Conservation (phyloP, 2,797 vertebrate species). For the Poecilia velifera region DNA sequence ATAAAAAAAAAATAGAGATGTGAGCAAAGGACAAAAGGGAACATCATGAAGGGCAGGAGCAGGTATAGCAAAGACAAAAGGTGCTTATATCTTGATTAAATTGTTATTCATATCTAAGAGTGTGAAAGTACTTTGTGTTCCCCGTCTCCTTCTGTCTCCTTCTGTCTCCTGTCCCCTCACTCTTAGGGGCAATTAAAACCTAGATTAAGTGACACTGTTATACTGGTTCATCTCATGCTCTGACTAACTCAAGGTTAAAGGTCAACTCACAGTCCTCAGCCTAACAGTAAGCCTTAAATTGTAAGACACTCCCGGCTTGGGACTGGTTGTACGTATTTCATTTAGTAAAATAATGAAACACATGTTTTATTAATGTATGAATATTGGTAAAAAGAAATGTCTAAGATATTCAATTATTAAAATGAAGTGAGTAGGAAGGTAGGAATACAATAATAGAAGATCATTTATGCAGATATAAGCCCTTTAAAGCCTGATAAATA, state of each 20-base stretch:
- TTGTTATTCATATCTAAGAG: slow-evolving; percentile 48
- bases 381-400: slow-evolving; percentile 15
- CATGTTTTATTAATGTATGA: background rate
- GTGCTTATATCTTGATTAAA: slow-evolving; percentile 71
- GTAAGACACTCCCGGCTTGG: background rate
- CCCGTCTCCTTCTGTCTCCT: slow-evolving; percentile 46
- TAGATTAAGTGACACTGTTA: slow-evolving; percentile 52
- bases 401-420: slow-evolving; percentile 2
- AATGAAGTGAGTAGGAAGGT: background rate
- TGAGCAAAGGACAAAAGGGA: slow-evolving; percentile 14
- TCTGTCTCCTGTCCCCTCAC: slow-evolving; percentile 46
- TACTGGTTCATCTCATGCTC: slow-evolving; percentile 43
- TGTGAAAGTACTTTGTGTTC: slow-evolving; percentile 43
- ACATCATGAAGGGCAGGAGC: slow-evolving; percentile 16
- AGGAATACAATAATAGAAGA: background rate
- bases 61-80: background rate
- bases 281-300: background rate
- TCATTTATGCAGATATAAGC: background rate
- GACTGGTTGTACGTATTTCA: background rate
- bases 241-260: slow-evolving; percentile 32
- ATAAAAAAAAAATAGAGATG: background rate
- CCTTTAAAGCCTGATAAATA: background rate
- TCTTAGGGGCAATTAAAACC: slow-evolving; percentile 67
- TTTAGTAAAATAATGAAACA: background rate
- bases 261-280: slow-evolving; percentile 24